These are phyloP conservation scores for Neogale vison DNA, from an alignment of 2,113 vertebrate genomes.

Conservation along the genomic window DNA sequence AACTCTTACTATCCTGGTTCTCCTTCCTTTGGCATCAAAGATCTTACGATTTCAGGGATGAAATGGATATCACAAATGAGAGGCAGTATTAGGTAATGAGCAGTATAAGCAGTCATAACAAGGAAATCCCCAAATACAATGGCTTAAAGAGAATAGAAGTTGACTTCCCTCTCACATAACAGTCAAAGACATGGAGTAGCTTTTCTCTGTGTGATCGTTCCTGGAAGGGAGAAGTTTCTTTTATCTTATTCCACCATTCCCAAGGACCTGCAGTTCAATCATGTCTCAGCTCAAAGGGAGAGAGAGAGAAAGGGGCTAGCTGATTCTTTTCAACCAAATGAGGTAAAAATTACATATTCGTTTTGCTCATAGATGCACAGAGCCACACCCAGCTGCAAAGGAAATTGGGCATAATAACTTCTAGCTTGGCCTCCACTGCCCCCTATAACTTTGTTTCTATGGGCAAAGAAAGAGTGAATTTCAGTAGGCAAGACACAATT, in stretches of 20 bases:
- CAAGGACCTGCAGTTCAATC: not conserved
- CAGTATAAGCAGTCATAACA: not conserved
- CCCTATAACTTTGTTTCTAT: not conserved
- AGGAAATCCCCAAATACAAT: not conserved
- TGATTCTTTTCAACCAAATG: not conserved
- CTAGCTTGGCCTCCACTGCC: no score
- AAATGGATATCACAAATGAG: not conserved
- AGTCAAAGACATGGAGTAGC: not conserved
- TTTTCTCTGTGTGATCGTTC: not conserved
- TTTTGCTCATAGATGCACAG: not conserved
- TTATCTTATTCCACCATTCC: not conserved
- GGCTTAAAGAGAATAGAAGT: not conserved
- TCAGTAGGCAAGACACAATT: not conserved
- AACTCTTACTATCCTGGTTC: no score
- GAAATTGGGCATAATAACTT: not conserved
- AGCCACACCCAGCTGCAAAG: not conserved
- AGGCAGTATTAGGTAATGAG: not conserved
- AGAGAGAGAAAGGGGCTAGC: not conserved
- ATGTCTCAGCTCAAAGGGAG: not conserved
- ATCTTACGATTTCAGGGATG: not conserved
- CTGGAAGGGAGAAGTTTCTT: not conserved
- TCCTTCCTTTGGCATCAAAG: not conserved
- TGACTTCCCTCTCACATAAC: not conserved
- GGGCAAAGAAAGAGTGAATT: not conserved
- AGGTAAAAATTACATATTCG: not conserved